Percentiles rank a stretch among this genome's conserved stretches.
Evolutionary conservation across 1,140 invertebrate genomes (phyloP).

Genomic region (Scaptodrosophila lebanonensis): DNA sequence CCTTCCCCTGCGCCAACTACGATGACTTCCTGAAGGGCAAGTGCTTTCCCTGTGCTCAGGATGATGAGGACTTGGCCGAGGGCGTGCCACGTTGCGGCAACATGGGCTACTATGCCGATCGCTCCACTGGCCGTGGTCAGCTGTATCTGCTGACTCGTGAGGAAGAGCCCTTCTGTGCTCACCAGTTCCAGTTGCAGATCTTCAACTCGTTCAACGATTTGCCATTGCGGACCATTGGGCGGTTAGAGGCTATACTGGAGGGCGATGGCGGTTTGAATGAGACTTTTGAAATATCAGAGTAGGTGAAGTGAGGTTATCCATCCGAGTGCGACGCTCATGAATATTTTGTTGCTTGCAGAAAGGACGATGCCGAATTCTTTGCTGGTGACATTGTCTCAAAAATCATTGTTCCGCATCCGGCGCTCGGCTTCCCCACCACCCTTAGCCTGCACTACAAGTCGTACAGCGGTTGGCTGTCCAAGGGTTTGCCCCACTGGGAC

Average conservation of each 20-base stretch:
- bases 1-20: conserved; percentile 91
- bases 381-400: conserved; percentile 85
- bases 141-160: conserved; percentile 92
- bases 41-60: conserved; percentile 79
- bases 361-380: conserved; percentile 87
- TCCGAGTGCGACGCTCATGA: neutral
- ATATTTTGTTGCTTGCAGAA: conserved; percentile 77
- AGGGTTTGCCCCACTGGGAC: conserved; percentile 86
- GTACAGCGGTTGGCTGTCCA: conserved; percentile 94
- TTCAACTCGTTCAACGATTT: conserved; percentile 85
- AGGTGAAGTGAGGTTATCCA: too few species aligned
- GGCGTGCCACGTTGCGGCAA: conserved; percentile 85
- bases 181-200: conserved; percentile 91
- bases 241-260: conserved; percentile 88
- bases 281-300: conserved; percentile 92
- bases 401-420: conserved; percentile 92
- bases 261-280: conserved; percentile 90
- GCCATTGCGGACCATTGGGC: conserved; percentile 82
- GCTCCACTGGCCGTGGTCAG: conserved; percentile 86
- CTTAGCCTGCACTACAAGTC: conserved; percentile 90
- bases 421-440: conserved; percentile 83
- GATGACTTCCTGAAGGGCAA: conserved; percentile 85
- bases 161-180: conserved; percentile 94
- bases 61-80: conserved; percentile 70
- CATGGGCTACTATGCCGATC: conserved; percentile 96